These are phyloP conservation scores for Channa striata DNA, from an alignment of 2,797 vertebrate species.

Conservation along the genomic window DNA sequence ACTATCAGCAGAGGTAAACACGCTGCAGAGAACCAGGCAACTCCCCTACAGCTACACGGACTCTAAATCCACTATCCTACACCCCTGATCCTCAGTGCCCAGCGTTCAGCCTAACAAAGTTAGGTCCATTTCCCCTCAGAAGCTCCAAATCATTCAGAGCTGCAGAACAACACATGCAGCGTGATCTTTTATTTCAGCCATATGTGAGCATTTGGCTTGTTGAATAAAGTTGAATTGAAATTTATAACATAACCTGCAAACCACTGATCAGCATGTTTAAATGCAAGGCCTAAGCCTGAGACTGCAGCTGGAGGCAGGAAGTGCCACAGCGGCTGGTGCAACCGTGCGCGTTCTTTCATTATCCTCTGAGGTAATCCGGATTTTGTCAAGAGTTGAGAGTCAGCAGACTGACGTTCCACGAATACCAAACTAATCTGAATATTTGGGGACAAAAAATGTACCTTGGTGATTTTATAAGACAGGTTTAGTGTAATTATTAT, in stretches of 20 bases:
- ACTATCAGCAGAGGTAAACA: constrained; percentile 60
- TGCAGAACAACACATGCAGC: background rate
- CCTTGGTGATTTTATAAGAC: no score
- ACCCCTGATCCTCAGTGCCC: background rate
- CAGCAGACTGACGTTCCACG: constrained; percentile 38
- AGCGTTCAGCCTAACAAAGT: background rate
- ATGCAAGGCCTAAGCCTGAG: background rate
- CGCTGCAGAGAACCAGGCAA: constrained; percentile 48
- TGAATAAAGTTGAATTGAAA: no score
- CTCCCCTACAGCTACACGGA: constrained; percentile 26
- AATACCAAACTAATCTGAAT: constrained; percentile 14
- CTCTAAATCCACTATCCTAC: background rate
- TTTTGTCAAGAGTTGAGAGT: constrained; percentile 48
- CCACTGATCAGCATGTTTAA: background rate
- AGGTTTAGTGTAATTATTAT: no score
- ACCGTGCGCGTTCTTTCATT: constrained; percentile 68
- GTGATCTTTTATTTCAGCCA: background rate
- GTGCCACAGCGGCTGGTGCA: constrained; percentile 35
- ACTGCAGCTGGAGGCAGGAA: constrained; percentile 11
- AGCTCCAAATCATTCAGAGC: background rate
- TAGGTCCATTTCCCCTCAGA: background rate
- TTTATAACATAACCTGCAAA: background rate
- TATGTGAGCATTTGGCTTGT: background rate
- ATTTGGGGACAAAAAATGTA: background rate
- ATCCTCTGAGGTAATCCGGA: constrained; percentile 52